Conservation (phyloP, 2,113 vertebrate species). For the Etheostoma cragini region DNA sequence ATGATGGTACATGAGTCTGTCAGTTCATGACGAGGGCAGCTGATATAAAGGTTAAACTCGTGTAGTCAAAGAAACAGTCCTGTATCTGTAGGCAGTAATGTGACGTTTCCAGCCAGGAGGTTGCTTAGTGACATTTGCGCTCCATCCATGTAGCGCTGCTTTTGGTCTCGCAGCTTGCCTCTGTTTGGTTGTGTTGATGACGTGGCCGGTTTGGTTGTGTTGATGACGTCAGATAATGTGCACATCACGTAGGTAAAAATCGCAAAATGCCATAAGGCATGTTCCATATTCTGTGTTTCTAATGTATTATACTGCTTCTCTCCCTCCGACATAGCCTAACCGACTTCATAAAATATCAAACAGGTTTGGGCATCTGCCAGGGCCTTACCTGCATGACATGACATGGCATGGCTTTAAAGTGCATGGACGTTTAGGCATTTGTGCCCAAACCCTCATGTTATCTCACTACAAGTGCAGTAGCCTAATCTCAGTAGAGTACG, state of each 20-base stretch:
- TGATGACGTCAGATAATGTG: constrained; percentile 1
- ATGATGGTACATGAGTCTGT: not conserved
- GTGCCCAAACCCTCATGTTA: not conserved
- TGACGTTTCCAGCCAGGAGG: constrained; percentile 28
- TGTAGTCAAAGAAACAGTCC: not conserved
- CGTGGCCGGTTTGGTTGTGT: not conserved
- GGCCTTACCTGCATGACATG: constrained; percentile 71
- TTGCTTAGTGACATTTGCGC: constrained; percentile 37
- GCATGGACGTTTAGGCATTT: constrained; percentile 48
- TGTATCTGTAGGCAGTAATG: not conserved
- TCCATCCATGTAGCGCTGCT: not conserved
- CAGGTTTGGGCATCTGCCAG: constrained; percentile 32
- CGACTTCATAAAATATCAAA: constrained; percentile 45
- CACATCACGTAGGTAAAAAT: not conserved
- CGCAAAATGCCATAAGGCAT: not conserved
- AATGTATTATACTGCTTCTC: not conserved
- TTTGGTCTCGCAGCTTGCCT: not conserved
- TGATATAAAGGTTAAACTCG: constrained; percentile 37
- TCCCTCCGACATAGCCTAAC: constrained; percentile 14
- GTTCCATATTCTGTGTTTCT: constrained; percentile 12
- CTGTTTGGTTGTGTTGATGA: not conserved
- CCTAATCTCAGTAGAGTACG: constrained; percentile 13
- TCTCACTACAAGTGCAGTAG: constrained; percentile 57
- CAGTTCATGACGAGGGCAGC: not conserved
- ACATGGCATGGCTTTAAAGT: constrained; percentile 71